phyloP scores from a whole-genome alignment of 2,888 invertebrate species.

The Mesorhabditis sp. region DNA sequence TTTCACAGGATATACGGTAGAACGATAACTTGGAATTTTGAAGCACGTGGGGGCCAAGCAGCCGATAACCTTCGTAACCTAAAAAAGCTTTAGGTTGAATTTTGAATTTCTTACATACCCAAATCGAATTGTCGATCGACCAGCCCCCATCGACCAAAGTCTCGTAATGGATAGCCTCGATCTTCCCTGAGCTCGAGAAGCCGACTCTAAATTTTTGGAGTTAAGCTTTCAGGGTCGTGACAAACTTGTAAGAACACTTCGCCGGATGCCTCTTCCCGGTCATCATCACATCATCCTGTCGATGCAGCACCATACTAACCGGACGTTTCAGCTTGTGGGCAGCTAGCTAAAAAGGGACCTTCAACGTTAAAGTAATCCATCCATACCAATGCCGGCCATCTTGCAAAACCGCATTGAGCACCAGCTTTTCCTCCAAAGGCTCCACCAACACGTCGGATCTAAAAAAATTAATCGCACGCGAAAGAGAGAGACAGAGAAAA shows the following conservation, averaged over 20 bases:
- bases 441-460: constrained; percentile 44
- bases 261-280: constrained; percentile 86
- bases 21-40: constrained; percentile 71
- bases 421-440: constrained; percentile 46
- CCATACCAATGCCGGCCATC: constrained; percentile 12
- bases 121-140: constrained; percentile 73
- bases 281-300: constrained; percentile 86
- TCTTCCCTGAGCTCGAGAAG: constrained; percentile 70
- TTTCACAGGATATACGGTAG: constrained; percentile 70
- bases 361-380: neutral
- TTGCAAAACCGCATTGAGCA: constrained; percentile 18
- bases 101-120: constrained; percentile 36
- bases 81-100: neutral
- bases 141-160: constrained; percentile 80
- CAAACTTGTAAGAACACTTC: constrained; percentile 71
- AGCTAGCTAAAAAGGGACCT: constrained; percentile 15
- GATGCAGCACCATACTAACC: constrained; percentile 80
- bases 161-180: constrained; percentile 72
- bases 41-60: constrained; percentile 64
- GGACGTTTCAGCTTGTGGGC: constrained; percentile 64
- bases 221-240: constrained; percentile 62
- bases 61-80: constrained; percentile 10
- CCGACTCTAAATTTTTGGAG: constrained; percentile 28
- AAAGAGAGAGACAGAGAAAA: neutral
- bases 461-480: neutral